phyloP scores from a whole-genome alignment of 92 coral and sea anemone species.

The Heteractis magnifica region DNA sequence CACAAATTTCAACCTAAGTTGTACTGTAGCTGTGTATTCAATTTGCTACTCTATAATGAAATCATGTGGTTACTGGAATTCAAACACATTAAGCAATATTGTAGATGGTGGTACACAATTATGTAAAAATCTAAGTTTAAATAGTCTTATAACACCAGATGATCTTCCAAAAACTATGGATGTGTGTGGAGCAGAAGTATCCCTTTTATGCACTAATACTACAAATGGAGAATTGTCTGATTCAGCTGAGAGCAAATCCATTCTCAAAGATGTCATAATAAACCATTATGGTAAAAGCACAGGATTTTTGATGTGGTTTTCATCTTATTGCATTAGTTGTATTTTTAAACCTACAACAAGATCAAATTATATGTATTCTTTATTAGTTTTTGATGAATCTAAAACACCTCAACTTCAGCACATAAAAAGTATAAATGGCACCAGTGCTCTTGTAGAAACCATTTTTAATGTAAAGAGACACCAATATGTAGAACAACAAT shows the following conservation, averaged over 20 bases:
- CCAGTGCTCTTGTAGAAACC: slow-evolving; percentile 45
- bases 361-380: slow-evolving; percentile 32
- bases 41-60: slow-evolving; percentile 47
- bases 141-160: slow-evolving; percentile 31
- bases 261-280: slow-evolving; percentile 34
- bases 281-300: slow-evolving; percentile 16
- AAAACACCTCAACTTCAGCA: slow-evolving; percentile 37
- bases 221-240: slow-evolving; percentile 37
- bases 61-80: no score
- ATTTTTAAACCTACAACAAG: slow-evolving; percentile 38
- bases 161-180: slow-evolving; percentile 33
- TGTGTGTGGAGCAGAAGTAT: slow-evolving; percentile 38
- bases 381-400: slow-evolving; percentile 29
- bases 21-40: slow-evolving; percentile 49
- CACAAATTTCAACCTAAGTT: slow-evolving; percentile 42
- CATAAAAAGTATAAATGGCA: slow-evolving; percentile 47
- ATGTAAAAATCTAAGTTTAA: slow-evolving; percentile 42
- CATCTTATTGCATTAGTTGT: slow-evolving; percentile 41
- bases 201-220: slow-evolving; percentile 21
- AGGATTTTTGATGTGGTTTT: slow-evolving; percentile 13
- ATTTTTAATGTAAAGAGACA: slow-evolving; percentile 29
- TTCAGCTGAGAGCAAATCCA: slow-evolving; percentile 36
- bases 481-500: slow-evolving; percentile 30
- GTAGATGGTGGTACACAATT: slow-evolving; percentile 39
- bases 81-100: slow-evolving; percentile 8